Conservation (phyloP, 2,113 vertebrate species). For the Plecotus auritus region DNA sequence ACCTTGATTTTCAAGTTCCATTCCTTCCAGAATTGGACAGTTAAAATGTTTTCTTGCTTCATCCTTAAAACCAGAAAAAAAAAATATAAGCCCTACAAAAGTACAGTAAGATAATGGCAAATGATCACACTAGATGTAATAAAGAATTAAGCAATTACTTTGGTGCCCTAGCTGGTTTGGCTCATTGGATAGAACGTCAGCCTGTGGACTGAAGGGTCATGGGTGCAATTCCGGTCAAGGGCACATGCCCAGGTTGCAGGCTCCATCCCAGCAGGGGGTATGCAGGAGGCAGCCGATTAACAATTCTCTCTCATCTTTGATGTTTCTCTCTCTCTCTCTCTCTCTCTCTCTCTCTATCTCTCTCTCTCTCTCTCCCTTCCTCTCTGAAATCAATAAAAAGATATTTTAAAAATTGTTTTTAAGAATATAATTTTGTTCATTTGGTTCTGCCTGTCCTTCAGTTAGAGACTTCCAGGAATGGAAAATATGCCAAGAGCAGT, state of each 20-base stretch:
- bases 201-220: too few relatives aligned
- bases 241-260: too few relatives aligned
- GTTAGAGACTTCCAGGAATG: not conserved
- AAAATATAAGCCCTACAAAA: not conserved
- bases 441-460: not conserved
- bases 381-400: too few relatives aligned
- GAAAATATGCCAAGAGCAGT: not conserved
- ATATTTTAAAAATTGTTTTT: not conserved
- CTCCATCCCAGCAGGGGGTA: too few relatives aligned
- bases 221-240: too few relatives aligned
- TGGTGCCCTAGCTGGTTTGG: too few relatives aligned
- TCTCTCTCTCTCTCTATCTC: too few relatives aligned
- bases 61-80: conserved; percentile 81
- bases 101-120: not conserved
- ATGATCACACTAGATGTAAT: not conserved
- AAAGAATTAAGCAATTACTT: not conserved
- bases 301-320: too few relatives aligned
- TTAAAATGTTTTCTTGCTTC: conserved; percentile 93
- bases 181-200: too few relatives aligned
- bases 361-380: too few relatives aligned
- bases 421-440: not conserved
- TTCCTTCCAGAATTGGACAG: conserved; percentile 93
- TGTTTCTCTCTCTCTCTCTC: too few relatives aligned
- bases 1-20: conserved; percentile 99
- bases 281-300: too few relatives aligned